These are phyloP conservation scores for Dromococcyx pavoninus DNA, from an alignment of 2,797 vertebrate species.

Conservation along the genomic window DNA sequence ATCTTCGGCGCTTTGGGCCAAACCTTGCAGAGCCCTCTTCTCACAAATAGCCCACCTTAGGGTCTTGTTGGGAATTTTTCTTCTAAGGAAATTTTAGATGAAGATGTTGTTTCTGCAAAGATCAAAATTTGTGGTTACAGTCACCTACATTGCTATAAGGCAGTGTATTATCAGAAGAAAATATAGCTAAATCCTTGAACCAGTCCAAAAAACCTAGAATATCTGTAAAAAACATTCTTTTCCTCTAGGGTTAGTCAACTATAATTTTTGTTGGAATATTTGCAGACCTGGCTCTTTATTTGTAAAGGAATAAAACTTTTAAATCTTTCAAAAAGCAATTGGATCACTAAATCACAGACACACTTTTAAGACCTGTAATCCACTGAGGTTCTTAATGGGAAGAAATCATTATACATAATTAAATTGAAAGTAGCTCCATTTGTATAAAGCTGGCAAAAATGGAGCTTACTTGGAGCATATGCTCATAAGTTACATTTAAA, in stretches of 20 bases:
- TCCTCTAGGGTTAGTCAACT: not conserved
- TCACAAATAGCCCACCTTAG: slow-evolving; percentile 22
- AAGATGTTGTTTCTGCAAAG: slow-evolving; percentile 18
- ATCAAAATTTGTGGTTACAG: slow-evolving; percentile 14
- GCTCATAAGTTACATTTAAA: not conserved
- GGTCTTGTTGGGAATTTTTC: slow-evolving; percentile 12
- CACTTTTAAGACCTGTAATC: slow-evolving; percentile 42
- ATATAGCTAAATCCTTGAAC: not conserved
- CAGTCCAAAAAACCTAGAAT: not conserved
- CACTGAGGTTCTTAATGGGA: slow-evolving; percentile 43
- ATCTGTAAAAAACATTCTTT: not conserved
- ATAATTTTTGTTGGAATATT: not conserved
- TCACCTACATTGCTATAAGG: not conserved
- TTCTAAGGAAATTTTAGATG: slow-evolving; percentile 41
- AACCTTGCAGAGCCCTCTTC: slow-evolving; percentile 9
- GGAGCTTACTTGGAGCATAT: not conserved
- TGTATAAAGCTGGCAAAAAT: slow-evolving; percentile 13
- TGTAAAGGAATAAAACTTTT: not conserved
- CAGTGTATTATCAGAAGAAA: not conserved
- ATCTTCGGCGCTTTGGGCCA: slow-evolving; percentile 54
- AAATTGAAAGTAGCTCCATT: slow-evolving; percentile 26
- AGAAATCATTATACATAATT: slow-evolving; percentile 51
- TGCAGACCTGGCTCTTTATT: not conserved
- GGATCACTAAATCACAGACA: not conserved
- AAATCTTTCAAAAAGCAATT: slow-evolving; percentile 28